Conservation (phyloP, 35 echinoderm and acorn worm species). For the Holothuria glaberrima region DNA sequence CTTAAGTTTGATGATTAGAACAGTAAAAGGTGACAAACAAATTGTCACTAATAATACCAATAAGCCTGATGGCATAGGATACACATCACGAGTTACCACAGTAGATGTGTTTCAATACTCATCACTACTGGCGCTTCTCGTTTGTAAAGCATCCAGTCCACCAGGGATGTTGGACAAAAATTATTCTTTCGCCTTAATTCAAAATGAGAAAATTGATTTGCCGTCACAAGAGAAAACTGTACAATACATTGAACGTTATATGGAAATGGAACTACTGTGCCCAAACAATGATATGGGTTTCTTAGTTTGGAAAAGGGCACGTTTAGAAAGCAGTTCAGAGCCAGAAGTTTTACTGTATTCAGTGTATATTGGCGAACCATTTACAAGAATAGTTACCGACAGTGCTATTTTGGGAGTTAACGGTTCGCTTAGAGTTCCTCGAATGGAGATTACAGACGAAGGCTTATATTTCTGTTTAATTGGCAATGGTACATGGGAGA, state of each 20-base stretch:
- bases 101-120: conserved; percentile 1
- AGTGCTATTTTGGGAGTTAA: no score
- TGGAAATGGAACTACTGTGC: background rate
- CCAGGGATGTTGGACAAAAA: background rate
- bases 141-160: background rate
- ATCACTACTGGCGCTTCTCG: background rate
- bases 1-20: no score
- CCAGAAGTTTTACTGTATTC: no score
- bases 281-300: background rate
- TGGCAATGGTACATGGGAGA: no score
- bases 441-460: no score
- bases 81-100: background rate
- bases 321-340: no score
- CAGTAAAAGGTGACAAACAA: no score
- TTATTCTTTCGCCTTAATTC: background rate
- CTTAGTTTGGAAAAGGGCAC: background rate
- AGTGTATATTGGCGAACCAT: no score
- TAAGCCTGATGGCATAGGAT: background rate
- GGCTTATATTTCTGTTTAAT: no score
- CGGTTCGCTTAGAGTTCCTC: no score
- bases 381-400: no score
- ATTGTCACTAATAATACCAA: no score
- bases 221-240: background rate
- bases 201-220: background rate
- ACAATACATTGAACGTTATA: background rate